Evolutionary conservation across 2,797 vertebrate genomes (phyloP).

Genomic region (Melanotaenia boesemani): DNA sequence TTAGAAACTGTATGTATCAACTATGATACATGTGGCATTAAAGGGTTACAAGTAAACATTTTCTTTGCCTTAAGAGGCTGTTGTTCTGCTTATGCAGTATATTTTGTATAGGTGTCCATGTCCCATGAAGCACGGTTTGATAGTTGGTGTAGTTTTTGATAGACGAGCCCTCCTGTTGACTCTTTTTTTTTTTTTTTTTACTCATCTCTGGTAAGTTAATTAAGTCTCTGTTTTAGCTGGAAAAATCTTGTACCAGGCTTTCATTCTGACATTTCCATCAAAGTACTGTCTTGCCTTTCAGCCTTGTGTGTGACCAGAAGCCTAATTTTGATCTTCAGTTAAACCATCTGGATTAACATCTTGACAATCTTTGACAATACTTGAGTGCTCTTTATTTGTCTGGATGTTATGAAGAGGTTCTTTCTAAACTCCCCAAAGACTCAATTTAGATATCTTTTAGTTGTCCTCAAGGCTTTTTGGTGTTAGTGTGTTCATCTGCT

Average conservation of each 20-base stretch:
- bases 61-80: neutral
- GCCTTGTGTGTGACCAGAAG: neutral
- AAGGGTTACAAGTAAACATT: neutral
- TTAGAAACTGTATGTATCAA: too few species aligned
- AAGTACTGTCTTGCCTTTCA: neutral
- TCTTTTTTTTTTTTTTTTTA: neutral
- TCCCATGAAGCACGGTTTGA: neutral
- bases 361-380: too few species aligned
- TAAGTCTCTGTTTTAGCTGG: neutral
- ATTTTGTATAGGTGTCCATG: neutral
- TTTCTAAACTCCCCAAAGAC: neutral
- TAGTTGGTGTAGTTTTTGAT: neutral
- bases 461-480: neutral
- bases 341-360: too few species aligned
- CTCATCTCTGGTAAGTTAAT: neutral
- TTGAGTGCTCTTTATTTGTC: neutral
- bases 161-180: neutral
- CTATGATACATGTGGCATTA: too few species aligned
- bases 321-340: too few species aligned
- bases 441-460: neutral
- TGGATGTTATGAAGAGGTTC: neutral
- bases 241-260: neutral
- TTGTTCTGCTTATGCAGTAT: neutral
- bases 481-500: neutral
- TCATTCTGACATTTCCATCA: neutral